Base-by-base conservation (phyloP, 2,888 invertebrate genomes). In the Maniola hyperantus region DNA sequence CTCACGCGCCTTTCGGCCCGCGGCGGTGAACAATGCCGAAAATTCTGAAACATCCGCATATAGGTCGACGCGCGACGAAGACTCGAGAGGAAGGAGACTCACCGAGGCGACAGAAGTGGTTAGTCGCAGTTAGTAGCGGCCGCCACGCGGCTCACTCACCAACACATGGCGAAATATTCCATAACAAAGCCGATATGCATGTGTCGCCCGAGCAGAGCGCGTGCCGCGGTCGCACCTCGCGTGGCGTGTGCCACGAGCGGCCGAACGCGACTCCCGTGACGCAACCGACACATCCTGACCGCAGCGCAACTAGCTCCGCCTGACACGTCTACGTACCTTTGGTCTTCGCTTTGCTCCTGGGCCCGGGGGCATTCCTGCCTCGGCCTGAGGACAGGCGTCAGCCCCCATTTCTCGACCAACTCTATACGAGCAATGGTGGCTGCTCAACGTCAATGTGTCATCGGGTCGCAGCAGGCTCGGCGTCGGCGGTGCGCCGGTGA, bases 341-440 rank as follows among this genome's bases (percentile, higher is more conserved):
- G 93, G 91, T 95, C 95, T 87, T 94, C 94, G 90, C 91, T 90
- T 89, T 95, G 95, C 91, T 94, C 94, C 90, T 93, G 94, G 92
- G 94, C 94, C 93, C 93, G 95, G 95, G 96, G 97, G 96, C 96
- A 96, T 94, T 97, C 97, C 96, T 97, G 97, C 95, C 97, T 97
- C 96, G 97, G 97, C 94, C 96, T 96, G 95, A 97, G 96, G 96
- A 97, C 97, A 96, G 97, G 97, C 96, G 97, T 97, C 94, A 97
- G 97, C 96, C 97, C 97, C 97, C 97, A 97, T 97, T 97, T 97
- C 95, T 97, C 97, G 94, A 97, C 96, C 94, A 97, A 97, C 96
- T 97, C 97, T 96, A 97, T 96, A 95, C 97, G 97, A 96, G 97
- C 97, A 98, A 97, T 97, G 96, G 96, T 97, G 96, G 95, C 95